These are phyloP conservation scores for Cyrtorhinus lividipennis DNA, from an alignment of 1,140 invertebrate species.

Conservation along the genomic window DNA sequence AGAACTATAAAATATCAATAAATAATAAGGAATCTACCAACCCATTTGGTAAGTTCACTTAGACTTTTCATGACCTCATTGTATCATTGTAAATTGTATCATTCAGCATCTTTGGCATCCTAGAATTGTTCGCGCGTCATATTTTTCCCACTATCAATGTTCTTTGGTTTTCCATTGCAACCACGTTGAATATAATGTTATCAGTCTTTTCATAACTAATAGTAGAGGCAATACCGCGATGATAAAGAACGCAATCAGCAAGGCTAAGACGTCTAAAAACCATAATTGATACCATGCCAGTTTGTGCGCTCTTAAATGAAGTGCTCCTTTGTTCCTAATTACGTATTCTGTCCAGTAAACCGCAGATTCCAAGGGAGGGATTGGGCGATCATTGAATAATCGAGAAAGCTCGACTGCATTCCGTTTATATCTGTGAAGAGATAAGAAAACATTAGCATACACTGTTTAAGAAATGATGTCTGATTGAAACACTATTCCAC, in stretches of 20 bases:
- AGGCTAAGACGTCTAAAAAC: background rate
- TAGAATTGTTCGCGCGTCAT: no score
- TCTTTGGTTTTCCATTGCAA: background rate
- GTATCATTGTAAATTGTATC: no score
- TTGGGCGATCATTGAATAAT: slow-evolving; percentile 33
- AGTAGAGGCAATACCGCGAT: background rate
- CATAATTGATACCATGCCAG: background rate
- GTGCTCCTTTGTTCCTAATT: slow-evolving; percentile 34
- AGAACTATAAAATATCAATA: no score
- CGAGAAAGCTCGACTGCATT: slow-evolving; percentile 8
- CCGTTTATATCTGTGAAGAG: slow-evolving; percentile 16
- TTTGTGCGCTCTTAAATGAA: background rate
- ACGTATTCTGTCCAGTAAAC: slow-evolving; percentile 44
- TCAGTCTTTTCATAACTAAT: background rate
- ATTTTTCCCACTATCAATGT: no score
- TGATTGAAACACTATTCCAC: background rate
- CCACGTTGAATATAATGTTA: background rate
- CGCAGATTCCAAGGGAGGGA: slow-evolving; percentile 36
- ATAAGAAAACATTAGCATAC: background rate
- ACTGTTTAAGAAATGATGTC: background rate
- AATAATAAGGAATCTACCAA: no score
- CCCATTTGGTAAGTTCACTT: no score
- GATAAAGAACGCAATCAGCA: background rate
- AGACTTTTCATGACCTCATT: no score
- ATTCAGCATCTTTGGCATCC: no score